Evolutionary conservation across 2,888 invertebrate species (phyloP), one percentile per base, ranked within the genome.

Genomic region (Temnothorax unifasciatus): DNA sequence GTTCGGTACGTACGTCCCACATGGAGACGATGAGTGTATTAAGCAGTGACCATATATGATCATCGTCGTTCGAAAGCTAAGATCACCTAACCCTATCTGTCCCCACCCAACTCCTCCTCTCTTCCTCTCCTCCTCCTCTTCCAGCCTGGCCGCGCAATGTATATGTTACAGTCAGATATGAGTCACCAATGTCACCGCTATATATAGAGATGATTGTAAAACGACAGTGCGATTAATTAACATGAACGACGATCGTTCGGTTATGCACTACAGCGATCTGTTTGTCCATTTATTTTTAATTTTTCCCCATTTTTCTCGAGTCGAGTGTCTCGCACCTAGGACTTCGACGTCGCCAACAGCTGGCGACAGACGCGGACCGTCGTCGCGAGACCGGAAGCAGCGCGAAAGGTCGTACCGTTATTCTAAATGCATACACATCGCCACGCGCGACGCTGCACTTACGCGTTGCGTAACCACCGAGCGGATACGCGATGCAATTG

Each of bases 121-220:
- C 18, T 50, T 8, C 71, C 52, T 82, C 84, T 73, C 81, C 85
- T 66, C 77, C 90, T 87, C 75, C 92, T 89, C 88, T 91, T 88
- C 84, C 38, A 79, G 85, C 82, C 82, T 85, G 85, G 77, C 83
- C 85, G 89, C 88, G 86, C 34, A 34, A 89, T 90, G 82, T 59
- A 88, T 86, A 90, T 69, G 81, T 71, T 64, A 81, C 68, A 86
- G 84, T 87, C 77, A 88, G 88, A 90, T 89, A 91, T 94, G 94
- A 94, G 91, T 94, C 94, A 94, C 91, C 93, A 93, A 93, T 94
- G 93, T 93, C 92, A 93, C 86, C 89, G 91, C 94, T 94, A 94
- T 94, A 94, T 94, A 94, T 94, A 94, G 93, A 91, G 86, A 90
- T 90, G 92, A 92, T 92, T 87, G 90, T 88, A 90, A 90, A 86